Evolutionary conservation across 2,113 vertebrate genomes (phyloP).

Genomic region (Halcyon senegalensis): DNA sequence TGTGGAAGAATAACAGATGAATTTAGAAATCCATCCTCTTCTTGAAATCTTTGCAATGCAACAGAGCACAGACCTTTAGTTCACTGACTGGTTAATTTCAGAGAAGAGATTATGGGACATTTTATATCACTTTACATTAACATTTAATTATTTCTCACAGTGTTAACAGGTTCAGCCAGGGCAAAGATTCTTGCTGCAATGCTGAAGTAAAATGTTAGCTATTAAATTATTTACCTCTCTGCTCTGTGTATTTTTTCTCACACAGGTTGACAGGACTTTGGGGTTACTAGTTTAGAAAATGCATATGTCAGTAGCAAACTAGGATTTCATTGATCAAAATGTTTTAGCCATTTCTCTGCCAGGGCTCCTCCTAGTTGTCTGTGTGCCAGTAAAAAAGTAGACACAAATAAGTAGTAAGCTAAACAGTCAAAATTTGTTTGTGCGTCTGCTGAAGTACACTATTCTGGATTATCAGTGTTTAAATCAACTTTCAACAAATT

Average conservation of each 20-base stretch:
- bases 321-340: not conserved
- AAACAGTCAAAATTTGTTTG: not conserved
- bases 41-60: not conserved
- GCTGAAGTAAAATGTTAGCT: slow-evolving; percentile 29
- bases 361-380: not conserved
- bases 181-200: not conserved
- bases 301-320: rapidly evolving
- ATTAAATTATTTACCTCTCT: slow-evolving; percentile 18
- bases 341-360: not conserved
- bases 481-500: not conserved
- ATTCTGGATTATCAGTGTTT: not conserved
- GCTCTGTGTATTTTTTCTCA: not conserved
- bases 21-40: not conserved
- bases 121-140: not conserved
- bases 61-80: not conserved
- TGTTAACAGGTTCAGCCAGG: not conserved
- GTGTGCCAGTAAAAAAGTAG: not conserved
- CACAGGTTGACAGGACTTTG: not conserved
- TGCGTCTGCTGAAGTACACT: not conserved
- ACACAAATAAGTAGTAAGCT: not conserved
- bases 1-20: not conserved
- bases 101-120: not conserved
- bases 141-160: slow-evolving; percentile 14
- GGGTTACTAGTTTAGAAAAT: not conserved
- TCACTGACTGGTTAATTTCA: not conserved